These are phyloP conservation scores for Pseudopipra pipra DNA, from an alignment of 2,113 vertebrate species.

Conservation along the genomic window DNA sequence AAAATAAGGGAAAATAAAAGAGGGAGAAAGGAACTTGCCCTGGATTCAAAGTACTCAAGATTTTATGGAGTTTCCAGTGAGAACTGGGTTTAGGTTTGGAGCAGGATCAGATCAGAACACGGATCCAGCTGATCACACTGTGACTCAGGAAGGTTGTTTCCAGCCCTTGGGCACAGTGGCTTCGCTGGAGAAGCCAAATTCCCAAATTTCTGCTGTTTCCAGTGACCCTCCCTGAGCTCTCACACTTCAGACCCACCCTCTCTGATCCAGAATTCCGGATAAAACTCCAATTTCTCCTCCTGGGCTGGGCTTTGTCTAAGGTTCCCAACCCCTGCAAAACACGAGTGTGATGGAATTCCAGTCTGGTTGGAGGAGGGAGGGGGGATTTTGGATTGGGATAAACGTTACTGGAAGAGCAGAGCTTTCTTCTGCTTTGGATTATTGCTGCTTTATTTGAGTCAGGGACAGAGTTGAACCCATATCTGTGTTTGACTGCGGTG, in stretches of 20 bases:
- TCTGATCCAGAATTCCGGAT: neutral
- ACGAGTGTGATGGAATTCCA: neutral
- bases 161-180: neutral
- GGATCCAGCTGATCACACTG: neutral
- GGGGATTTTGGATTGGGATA: neutral
- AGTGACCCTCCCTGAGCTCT: neutral
- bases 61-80: neutral
- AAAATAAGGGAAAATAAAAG: neutral
- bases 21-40: neutral
- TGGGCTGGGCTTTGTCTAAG: neutral
- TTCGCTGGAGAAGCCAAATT: neutral
- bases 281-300: neutral
- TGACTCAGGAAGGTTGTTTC: neutral
- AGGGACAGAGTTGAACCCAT: neutral
- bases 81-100: neutral
- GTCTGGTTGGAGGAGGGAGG: neutral
- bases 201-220: neutral
- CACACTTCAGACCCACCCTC: rapidly evolving
- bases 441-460: neutral
- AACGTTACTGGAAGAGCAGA: neutral
- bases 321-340: neutral
- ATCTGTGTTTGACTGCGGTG: neutral
- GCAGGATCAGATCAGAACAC: neutral
- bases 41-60: neutral
- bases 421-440: neutral